Base-by-base conservation (phyloP, 2,888 invertebrate genomes). In the Bombylius major region DNA sequence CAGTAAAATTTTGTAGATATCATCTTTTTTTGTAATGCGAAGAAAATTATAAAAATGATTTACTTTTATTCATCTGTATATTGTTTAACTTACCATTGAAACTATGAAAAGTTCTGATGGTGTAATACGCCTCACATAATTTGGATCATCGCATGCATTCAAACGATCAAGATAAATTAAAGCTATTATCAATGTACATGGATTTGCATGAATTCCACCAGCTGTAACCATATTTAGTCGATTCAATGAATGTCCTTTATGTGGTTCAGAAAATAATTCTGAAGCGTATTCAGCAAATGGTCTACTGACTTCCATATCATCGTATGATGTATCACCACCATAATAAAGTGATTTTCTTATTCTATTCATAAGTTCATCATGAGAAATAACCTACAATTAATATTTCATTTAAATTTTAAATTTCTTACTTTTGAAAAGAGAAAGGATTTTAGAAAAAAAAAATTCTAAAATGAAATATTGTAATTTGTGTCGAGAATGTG, bases 1-100 rank as follows among this genome's bases (percentile, higher is more conserved):
- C 95, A 89, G 64, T 94, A 77, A 75, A 92, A 96, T 78, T 98
- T 98, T 66, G 92, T 94, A 55, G 97, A 95, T 65, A 97, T 87
- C 88, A 97, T 89, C 95, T 95, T 11, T 42, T 50, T 11, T 11
- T 42, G 8, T 42, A 11, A 5, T 42, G 23, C 23, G 23, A 23
- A 23, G n/a, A 55, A 11, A 44, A 7, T 36, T 8, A 47, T 55
- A 34, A 33, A 23, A 49, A 33, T 32, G 9, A 4, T 33, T 36
- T 8, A 6, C 36, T 8, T 36, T 36, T 9, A 36, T 8, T 36
- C 36, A 8, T 3, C 4, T 8, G 6, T 8, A 36, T 36, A 36
- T 36, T 42, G 11, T 11, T 1, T 53, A 39, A 70, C 77, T 76
- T 75, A 94, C 96, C 83, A 97, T 78, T 57, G 97, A 93, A 60